phyloP scores from a whole-genome alignment of 2,113 vertebrate species.

The Ailuropoda melanoleuca region DNA sequence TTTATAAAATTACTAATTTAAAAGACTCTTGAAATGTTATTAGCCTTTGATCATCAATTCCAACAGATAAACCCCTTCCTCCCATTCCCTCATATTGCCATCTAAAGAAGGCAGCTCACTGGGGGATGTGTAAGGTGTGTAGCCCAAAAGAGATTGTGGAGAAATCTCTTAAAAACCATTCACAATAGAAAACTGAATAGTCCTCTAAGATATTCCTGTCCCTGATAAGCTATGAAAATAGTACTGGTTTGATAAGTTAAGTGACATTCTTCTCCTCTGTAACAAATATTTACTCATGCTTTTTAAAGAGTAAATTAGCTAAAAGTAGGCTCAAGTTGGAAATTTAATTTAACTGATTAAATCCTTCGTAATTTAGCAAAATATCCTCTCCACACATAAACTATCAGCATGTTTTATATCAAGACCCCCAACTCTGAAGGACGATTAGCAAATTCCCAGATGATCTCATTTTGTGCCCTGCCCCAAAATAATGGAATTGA shows the following conservation, averaged over 20 bases:
- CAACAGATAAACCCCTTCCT: background rate
- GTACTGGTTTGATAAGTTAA: conserved; percentile 3
- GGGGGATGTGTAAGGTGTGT: background rate
- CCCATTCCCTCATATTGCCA: accelerated
- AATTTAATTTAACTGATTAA: conserved; percentile 18
- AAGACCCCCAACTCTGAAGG: background rate
- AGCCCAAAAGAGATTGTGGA: background rate
- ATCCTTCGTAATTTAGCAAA: conserved; percentile 11
- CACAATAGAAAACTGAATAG: background rate
- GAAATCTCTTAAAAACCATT: background rate
- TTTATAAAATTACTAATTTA: background rate
- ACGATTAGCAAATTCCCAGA: background rate
- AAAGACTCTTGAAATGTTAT: background rate
- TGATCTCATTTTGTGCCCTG: background rate
- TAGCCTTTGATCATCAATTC: background rate
- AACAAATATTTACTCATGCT: conserved; percentile 55
- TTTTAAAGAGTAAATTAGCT: conserved; percentile 18
- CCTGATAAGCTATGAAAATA: conserved; percentile 46
- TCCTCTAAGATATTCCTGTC: background rate
- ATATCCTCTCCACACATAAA: background rate
- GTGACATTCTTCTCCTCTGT: conserved; percentile 34
- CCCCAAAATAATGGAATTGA: background rate
- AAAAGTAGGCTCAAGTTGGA: background rate
- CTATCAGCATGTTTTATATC: background rate
- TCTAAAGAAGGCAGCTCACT: background rate